These are phyloP conservation scores for Nasalis larvatus DNA, from an alignment of 2,113 vertebrate species.

Conservation along the genomic window DNA sequence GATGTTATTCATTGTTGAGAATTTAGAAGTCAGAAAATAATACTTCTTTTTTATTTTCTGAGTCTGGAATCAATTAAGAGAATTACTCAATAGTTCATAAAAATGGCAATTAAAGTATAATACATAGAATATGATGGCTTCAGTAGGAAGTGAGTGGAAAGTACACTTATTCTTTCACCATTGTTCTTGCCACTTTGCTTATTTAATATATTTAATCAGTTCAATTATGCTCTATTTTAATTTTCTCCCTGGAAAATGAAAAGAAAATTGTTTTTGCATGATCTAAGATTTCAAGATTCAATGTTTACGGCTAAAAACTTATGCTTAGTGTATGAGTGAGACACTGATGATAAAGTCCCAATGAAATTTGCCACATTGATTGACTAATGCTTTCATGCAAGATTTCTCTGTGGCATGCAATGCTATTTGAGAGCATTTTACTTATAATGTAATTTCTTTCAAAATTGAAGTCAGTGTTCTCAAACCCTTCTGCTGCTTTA, in stretches of 20 bases:
- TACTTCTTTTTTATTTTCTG: background rate
- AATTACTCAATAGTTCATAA: background rate
- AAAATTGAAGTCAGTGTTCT: background rate
- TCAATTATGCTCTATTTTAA: background rate
- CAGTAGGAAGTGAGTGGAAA: background rate
- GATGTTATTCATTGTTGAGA: background rate
- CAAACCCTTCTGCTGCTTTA: background rate
- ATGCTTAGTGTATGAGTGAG: background rate
- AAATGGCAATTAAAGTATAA: background rate
- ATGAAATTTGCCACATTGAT: background rate
- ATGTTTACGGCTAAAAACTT: background rate
- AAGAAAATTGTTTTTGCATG: background rate
- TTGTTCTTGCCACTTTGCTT: background rate
- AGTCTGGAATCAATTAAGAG: background rate
- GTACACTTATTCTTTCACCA: rapidly evolving
- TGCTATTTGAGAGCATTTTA: background rate
- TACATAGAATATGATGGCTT: background rate
- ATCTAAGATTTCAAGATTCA: background rate
- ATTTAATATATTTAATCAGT: background rate
- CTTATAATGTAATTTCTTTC: background rate
- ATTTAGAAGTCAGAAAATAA: background rate
- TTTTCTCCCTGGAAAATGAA: background rate
- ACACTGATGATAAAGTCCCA: background rate
- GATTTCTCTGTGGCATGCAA: background rate
- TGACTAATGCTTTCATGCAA: background rate